Conservation (phyloP, 92 coral and sea anemone genomes). For the Palythoa grandis region DNA sequence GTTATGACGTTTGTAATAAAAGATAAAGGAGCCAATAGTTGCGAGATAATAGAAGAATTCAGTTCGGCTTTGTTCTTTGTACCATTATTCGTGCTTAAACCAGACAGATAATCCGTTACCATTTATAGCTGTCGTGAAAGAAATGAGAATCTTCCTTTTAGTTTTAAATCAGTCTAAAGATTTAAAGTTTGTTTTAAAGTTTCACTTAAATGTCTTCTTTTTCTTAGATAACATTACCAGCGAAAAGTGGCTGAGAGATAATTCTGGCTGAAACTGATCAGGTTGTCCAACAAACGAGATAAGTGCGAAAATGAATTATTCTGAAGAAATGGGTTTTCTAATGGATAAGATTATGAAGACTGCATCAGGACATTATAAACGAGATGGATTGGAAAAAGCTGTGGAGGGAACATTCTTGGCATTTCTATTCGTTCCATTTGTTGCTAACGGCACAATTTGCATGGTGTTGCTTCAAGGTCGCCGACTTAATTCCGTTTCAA, state of each 20-base stretch:
- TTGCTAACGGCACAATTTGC: constrained; percentile 73
- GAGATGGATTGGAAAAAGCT: constrained; percentile 56
- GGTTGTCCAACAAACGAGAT: background rate
- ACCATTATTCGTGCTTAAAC: too few species aligned
- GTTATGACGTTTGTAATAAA: too few species aligned
- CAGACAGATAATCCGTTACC: too few species aligned
- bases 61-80: too few species aligned
- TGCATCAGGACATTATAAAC: constrained; percentile 3
- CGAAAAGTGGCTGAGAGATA: background rate
- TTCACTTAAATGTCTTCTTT: background rate
- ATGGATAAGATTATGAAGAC: background rate
- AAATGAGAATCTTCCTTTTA: too few species aligned
- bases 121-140: too few species aligned
- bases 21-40: too few species aligned
- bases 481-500: constrained; percentile 71
- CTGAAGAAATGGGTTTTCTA: background rate
- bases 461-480: constrained; percentile 64
- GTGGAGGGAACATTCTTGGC: constrained; percentile 65
- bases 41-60: too few species aligned
- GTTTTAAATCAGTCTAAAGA: background rate
- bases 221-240: background rate
- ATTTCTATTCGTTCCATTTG: constrained; percentile 67
- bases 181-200: background rate
- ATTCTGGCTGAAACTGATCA: background rate
- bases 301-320: constrained; percentile 13